phyloP scores from a whole-genome alignment of 2,888 invertebrate genomes.

The Vesta saturnalis region DNA sequence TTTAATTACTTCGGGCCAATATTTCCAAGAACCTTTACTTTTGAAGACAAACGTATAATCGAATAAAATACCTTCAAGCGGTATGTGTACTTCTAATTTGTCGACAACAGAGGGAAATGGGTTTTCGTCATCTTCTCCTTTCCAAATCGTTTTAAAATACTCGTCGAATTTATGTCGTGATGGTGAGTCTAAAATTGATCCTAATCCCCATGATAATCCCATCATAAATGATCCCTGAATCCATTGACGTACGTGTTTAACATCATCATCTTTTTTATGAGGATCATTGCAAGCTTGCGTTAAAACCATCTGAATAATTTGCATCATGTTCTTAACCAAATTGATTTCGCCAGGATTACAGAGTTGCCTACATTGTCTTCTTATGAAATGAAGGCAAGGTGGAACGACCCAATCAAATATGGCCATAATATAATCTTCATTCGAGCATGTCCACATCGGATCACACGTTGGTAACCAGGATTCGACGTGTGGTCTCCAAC shows the following conservation, averaged over 20 bases:
- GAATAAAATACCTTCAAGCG: slow-evolving; percentile 79
- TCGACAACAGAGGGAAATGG: slow-evolving; percentile 70
- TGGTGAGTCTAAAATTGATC: slow-evolving; percentile 78
- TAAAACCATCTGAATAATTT: slow-evolving; percentile 81
- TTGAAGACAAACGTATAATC: slow-evolving; percentile 83
- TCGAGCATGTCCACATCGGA: slow-evolving; percentile 72
- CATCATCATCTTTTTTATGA: slow-evolving; percentile 67
- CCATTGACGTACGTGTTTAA: slow-evolving; percentile 76
- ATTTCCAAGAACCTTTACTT: slow-evolving; percentile 87
- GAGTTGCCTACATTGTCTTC: slow-evolving; percentile 73
- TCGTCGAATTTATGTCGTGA: slow-evolving; percentile 76
- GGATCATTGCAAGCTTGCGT: slow-evolving; percentile 73
- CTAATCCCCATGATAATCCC: slow-evolving; percentile 85
- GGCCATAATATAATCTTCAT: slow-evolving; percentile 68
- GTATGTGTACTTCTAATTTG: slow-evolving; percentile 78
- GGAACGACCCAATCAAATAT: slow-evolving; percentile 83
- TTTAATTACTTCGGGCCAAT: slow-evolving; percentile 82
- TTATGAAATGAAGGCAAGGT: slow-evolving; percentile 77
- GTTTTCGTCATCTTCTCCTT: slow-evolving; percentile 60
- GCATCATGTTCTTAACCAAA: slow-evolving; percentile 75
- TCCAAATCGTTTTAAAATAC: slow-evolving; percentile 68
- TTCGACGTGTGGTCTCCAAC: slow-evolving; percentile 81
- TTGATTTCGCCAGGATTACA: slow-evolving; percentile 77
- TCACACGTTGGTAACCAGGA: slow-evolving; percentile 81
- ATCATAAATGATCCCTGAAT: slow-evolving; percentile 80